Conservation (phyloP, 1,140 invertebrate species). For the Drosophila obscura region DNA sequence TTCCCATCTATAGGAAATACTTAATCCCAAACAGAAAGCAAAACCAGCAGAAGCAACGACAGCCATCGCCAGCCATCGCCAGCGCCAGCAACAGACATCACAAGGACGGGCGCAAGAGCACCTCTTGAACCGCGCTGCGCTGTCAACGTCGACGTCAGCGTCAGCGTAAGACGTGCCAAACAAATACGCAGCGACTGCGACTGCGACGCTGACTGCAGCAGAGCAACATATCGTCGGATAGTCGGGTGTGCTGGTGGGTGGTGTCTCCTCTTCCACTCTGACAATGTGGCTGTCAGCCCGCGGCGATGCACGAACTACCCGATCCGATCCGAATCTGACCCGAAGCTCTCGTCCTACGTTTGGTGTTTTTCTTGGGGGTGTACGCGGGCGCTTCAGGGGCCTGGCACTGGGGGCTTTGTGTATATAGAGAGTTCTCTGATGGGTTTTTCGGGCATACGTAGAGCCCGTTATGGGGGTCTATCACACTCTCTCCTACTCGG, state of each 20-base stretch:
- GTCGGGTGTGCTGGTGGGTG: constrained; percentile 28
- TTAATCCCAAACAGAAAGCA: constrained; percentile 80
- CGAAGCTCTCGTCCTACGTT: constrained; percentile 63
- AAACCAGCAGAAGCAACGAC: constrained; percentile 48
- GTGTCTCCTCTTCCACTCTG: constrained; percentile 5
- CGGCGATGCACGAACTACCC: constrained; percentile 35
- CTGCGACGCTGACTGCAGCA: constrained; percentile 28
- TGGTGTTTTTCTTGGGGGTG: constrained; percentile 62
- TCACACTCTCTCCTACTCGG: constrained; percentile 2
- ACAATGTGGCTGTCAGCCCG: constrained; percentile 22
- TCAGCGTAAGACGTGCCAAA: constrained; percentile 66
- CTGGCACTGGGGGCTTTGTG: constrained; percentile 1
- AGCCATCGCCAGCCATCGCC: constrained; percentile 25
- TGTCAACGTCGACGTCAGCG: constrained; percentile 19
- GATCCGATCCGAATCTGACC: constrained; percentile 30
- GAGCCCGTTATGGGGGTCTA: constrained; percentile 34
- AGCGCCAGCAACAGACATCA: constrained; percentile 24
- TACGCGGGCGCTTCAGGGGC: constrained; percentile 21
- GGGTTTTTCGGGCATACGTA: constrained; percentile 53
- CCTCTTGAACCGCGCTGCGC: constrained; percentile 30
- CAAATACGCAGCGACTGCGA: constrained; percentile 50
- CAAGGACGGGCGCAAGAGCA: constrained; percentile 42
- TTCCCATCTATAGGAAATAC: constrained; percentile 83
- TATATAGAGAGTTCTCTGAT: constrained; percentile 50
- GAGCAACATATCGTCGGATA: constrained; percentile 31